Evolutionary conservation across 2,113 vertebrate species (phyloP).

Genomic region (Callopanchax toddi): DNA sequence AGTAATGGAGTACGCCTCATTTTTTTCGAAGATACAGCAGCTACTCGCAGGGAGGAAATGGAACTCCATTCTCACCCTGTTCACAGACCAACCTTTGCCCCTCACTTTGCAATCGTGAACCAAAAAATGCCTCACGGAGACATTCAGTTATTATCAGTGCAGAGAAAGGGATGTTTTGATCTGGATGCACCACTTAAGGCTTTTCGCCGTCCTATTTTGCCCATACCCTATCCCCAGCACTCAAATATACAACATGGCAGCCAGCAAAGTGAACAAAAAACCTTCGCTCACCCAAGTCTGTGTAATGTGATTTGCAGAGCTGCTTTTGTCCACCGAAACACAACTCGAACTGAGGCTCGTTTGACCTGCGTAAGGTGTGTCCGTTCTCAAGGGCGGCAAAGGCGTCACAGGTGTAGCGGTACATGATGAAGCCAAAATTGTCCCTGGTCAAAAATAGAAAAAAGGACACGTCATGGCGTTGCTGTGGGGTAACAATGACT

Average conservation of each 20-base stretch:
- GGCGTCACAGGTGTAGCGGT: constrained; percentile 98
- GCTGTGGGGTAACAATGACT: constrained; percentile 50
- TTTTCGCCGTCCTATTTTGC: constrained; percentile 16
- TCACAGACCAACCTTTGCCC: constrained; percentile 55
- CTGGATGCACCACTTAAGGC: constrained; percentile 43
- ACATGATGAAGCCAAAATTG: constrained; percentile 99
- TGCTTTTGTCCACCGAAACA: constrained; percentile 97
- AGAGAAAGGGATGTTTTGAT: constrained; percentile 45
- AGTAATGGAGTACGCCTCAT: constrained; percentile 40
- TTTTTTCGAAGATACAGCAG: constrained; percentile 18
- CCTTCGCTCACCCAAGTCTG: constrained; percentile 92
- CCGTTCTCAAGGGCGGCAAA: constrained; percentile 98
- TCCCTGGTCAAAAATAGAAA: constrained; percentile 87
- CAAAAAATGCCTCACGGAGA: constrained; percentile 37
- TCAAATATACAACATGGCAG: constrained; percentile 29
- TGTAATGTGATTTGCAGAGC: constrained; percentile 96
- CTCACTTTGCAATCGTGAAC: constrained; percentile 38
- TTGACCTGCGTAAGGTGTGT: constrained; percentile 92
- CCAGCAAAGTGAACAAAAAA: constrained; percentile 47
- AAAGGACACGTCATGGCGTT: constrained; percentile 54
- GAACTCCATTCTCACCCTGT: constrained; percentile 30
- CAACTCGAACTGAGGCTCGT: constrained; percentile 95
- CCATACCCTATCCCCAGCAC: constrained; percentile 15
- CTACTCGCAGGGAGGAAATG: constrained; percentile 5
- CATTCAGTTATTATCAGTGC: constrained; percentile 27